Conservation (phyloP, 2,113 vertebrate genomes). For the Taurulus bubalis region DNA sequence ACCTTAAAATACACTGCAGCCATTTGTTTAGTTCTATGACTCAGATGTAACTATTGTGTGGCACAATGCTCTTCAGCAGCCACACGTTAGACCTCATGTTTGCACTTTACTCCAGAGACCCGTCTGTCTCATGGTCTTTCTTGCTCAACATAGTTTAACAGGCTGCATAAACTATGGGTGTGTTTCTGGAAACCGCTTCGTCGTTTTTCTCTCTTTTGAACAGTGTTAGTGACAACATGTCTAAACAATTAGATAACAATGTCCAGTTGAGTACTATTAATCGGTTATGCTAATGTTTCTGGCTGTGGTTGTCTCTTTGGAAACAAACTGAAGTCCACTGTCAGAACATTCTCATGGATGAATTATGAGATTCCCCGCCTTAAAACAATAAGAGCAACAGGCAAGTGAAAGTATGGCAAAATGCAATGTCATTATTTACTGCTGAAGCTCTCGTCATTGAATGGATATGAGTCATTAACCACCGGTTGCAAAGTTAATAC, state of each 20-base stretch:
- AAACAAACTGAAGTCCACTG: not conserved
- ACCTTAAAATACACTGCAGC: not conserved
- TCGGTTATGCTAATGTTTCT: not conserved
- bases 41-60: not conserved
- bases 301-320: not conserved
- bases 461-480: slow-evolving; percentile 3
- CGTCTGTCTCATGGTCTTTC: not conserved
- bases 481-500: not conserved
- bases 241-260: slow-evolving; percentile 37
- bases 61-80: not conserved
- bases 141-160: slow-evolving; percentile 27
- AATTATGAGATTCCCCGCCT: not conserved
- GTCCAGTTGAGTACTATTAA: slow-evolving; percentile 2
- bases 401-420: not conserved
- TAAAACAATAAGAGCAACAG: not conserved
- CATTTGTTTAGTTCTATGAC: not conserved
- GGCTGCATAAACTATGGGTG: slow-evolving; percentile 36
- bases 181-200: not conserved
- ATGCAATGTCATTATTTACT: not conserved
- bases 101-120: slow-evolving; percentile 3
- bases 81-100: slow-evolving; percentile 1
- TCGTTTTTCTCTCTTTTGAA: slow-evolving; percentile 2
- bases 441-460: not conserved
- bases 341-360: not conserved
- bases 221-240: not conserved